Evolutionary conservation across 2,888 invertebrate species (phyloP).

Genomic region (Dendrolimus pini): DNA sequence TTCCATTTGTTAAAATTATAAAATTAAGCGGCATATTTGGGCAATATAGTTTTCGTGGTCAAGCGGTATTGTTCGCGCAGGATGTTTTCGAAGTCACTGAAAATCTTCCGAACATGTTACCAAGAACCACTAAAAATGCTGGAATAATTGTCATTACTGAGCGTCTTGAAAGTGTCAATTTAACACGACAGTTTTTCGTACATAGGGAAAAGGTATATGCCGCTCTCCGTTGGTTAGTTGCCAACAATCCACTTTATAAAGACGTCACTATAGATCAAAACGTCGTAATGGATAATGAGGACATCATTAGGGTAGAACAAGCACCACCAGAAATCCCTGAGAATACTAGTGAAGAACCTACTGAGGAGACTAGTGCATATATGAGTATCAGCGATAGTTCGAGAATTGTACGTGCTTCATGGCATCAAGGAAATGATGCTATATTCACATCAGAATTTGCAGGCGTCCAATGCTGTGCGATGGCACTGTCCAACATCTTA

Average conservation of each 20-base stretch:
- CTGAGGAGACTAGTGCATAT: too few relatives aligned
- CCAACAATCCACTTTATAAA: constrained; percentile 5
- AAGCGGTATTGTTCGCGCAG: constrained; percentile 17
- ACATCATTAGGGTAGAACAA: background rate
- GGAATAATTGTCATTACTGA: constrained; percentile 7
- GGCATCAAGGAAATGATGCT: too few relatives aligned
- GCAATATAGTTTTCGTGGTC: constrained; percentile 17
- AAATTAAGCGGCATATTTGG: constrained; percentile 16
- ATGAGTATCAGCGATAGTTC: too few relatives aligned
- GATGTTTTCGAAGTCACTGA: constrained; percentile 10
- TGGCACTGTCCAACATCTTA: too few relatives aligned
- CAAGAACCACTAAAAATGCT: constrained; percentile 4
- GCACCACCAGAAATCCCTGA: too few relatives aligned
- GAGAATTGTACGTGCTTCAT: too few relatives aligned
- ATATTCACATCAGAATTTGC: too few relatives aligned
- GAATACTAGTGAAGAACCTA: too few relatives aligned
- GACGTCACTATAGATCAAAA: constrained; percentile 1
- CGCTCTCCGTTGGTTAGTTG: constrained; percentile 5
- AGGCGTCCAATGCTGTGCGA: too few relatives aligned
- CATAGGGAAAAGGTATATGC: constrained; percentile 5
- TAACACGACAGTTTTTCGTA: constrained; percentile 6
- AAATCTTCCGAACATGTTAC: constrained; percentile 7
- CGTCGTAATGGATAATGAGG: background rate
- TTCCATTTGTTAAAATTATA: constrained; percentile 19
- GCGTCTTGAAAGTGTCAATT: constrained; percentile 7